Evolutionary conservation across 2,888 invertebrate genomes (phyloP), one percentile per base, ranked within the genome.

Genomic region (Ametastegia equiseti): DNA sequence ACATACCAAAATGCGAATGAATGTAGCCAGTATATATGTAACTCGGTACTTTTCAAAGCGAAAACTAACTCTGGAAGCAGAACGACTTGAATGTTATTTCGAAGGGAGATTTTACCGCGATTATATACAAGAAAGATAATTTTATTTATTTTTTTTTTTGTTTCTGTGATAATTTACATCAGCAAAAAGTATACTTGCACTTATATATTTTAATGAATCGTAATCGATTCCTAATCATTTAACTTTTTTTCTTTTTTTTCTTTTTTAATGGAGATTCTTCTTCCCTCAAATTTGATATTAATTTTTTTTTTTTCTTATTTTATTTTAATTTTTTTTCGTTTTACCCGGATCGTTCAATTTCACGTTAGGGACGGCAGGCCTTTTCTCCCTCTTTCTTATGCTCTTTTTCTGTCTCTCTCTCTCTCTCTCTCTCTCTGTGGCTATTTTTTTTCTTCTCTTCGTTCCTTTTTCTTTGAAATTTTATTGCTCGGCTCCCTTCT

Each of bases 21-120:
- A 33, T 69, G 67, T 82, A 79, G 81, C 78, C 42, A 75, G 77
- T 73, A n/a, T n/a, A n/a, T n/a, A n/a, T n/a, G 83, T 84, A 86
- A 87, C 86, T 86, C 84, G 83, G 81, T 85, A 87, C 85, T 83
- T 84, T 84, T 85, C 83, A 84, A 83, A 81, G 81, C 80, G 45
- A 45, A 27, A 71, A 71, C 42, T 23, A 27, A 71, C 45, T 27
- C 23, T 39, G 6, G 9, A 67, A 42, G 42, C 19, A 13, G 23
- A 19, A 69, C 45, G 42, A 30, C 39, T 67, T 39, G 36, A n/a
- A n/a, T 39, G 39, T 36, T 23, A 39, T 67, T 36, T 23, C n/a
- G n/a, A n/a, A n/a, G n/a, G n/a, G n/a, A n/a, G n/a, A n/a, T n/a
- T n/a, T n/a, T n/a, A n/a, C n/a, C n/a, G n/a, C n/a, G n/a, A n/a